Percentiles rank a stretch among this genome's conserved stretches.
phyloP scores from a whole-genome alignment of 1,140 invertebrate species.

The Galleria mellonella region DNA sequence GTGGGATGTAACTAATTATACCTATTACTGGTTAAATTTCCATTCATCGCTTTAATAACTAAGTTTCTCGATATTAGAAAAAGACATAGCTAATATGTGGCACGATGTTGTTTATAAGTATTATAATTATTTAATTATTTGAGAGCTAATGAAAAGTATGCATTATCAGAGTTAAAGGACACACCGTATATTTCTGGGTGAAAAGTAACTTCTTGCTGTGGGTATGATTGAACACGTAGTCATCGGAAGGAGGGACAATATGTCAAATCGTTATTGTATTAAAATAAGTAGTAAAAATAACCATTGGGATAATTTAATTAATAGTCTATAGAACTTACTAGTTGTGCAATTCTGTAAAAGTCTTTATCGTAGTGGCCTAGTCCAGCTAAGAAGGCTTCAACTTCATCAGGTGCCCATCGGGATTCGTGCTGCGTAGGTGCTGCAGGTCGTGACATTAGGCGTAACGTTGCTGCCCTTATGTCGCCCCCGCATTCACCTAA shows the following conservation, averaged over 20 bases:
- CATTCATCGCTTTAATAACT: too few species aligned
- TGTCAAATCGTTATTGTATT: too few species aligned
- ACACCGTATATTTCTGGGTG: conserved; percentile 78
- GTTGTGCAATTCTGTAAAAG: conserved; percentile 90
- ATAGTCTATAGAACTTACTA: conserved; percentile 77
- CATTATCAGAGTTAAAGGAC: conserved; percentile 79
- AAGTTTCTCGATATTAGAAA: too few species aligned
- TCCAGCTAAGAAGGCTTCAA: conserved; percentile 90
- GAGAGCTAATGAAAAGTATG: conserved; percentile 82
- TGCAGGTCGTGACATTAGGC: conserved; percentile 84
- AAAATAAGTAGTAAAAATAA: too few species aligned
- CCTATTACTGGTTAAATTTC: too few species aligned
- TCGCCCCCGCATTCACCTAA: conserved; percentile 91
- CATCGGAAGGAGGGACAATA: too few species aligned
- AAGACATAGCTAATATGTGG: too few species aligned
- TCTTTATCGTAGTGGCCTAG: conserved; percentile 95
- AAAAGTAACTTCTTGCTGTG: conserved; percentile 75
- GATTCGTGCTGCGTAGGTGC: conserved; percentile 82
- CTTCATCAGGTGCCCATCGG: conserved; percentile 92
- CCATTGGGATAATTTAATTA: too few species aligned
- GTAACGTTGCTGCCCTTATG: conserved; percentile 90
- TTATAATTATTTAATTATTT: too few species aligned
- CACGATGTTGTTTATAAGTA: too few species aligned
- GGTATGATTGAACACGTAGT: conserved; percentile 75
- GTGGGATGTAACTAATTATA: too few species aligned